These are phyloP conservation scores for Phoronis australis DNA, from an alignment of 2,888 invertebrate genomes.

Conservation along the genomic window DNA sequence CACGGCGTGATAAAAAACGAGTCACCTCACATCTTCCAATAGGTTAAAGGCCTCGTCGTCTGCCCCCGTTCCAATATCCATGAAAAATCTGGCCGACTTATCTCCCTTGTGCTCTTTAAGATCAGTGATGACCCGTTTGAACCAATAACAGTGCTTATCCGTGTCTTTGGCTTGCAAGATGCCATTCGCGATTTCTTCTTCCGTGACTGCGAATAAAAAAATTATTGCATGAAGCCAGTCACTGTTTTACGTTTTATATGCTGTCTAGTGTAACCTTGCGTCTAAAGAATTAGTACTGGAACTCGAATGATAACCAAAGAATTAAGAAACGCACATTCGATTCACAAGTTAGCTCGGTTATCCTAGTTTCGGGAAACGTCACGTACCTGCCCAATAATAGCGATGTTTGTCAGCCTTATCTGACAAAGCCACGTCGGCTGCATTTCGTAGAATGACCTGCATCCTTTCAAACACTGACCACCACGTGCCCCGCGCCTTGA, in stretches of 20 bases:
- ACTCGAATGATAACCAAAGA: too few relatives aligned
- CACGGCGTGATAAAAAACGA: too few relatives aligned
- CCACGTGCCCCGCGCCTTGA: constrained; percentile 1
- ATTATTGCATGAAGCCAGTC: too few relatives aligned
- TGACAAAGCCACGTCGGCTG: not conserved
- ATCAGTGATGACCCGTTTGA: constrained; percentile 1
- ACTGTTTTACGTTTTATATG: too few relatives aligned
- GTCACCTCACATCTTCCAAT: constrained; percentile 1
- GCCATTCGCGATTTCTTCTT: constrained; percentile 4
- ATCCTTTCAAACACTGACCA: constrained; percentile 3
- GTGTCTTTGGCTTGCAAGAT: not conserved
- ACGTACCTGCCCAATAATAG: constrained; percentile 4
- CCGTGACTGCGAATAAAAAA: constrained; percentile 4
- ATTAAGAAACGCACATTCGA: too few relatives aligned
- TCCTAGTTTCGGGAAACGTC: too few relatives aligned
- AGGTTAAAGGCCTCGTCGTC: constrained; percentile 2
- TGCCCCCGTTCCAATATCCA: constrained; percentile 1
- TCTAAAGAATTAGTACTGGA: too few relatives aligned
- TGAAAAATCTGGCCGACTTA: not conserved
- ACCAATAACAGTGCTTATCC: constrained; percentile 4
- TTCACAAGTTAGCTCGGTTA: too few relatives aligned
- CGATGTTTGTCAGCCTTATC: not conserved
- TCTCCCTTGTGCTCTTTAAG: not conserved
- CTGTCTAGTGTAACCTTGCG: too few relatives aligned
- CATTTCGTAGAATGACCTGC: constrained; percentile 3